A percentile compares a stretch with the other conserved stretches of the same genome.
These are phyloP conservation scores for Hirudo medicinalis DNA, from an alignment of 1,140 invertebrate species.

Conservation along the genomic window DNA sequence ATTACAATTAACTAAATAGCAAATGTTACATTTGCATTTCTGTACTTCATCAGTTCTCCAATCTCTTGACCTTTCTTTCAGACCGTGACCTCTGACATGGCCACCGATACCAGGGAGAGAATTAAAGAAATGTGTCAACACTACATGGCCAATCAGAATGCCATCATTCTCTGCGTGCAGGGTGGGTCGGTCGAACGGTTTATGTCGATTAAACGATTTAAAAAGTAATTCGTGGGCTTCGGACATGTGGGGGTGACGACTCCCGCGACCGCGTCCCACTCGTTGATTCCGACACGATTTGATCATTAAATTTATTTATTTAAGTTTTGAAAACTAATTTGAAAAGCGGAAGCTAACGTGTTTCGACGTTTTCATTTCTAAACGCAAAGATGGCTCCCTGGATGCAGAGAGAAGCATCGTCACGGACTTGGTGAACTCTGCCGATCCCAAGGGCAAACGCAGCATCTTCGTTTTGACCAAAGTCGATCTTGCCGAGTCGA, in stretches of 20 bases:
- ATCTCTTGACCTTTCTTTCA: conserved; percentile 36
- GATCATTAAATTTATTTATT: too few species aligned
- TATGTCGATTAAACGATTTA: neutral
- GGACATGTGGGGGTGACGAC: too few species aligned
- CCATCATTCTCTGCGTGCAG: conserved; percentile 96
- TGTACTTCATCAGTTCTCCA: too few species aligned
- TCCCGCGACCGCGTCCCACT: too few species aligned
- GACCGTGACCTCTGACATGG: conserved; percentile 76
- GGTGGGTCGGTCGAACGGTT: conserved; percentile 40
- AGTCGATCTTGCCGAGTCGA: conserved; percentile 81
- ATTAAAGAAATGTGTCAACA: conserved; percentile 64
- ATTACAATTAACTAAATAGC: too few species aligned
- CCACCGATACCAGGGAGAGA: conserved; percentile 78
- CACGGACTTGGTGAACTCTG: conserved; percentile 84
- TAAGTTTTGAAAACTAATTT: too few species aligned
- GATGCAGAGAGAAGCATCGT: conserved; percentile 98
- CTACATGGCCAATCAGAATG: conserved; percentile 98
- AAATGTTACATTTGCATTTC: too few species aligned
- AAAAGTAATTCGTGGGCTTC: neutral
- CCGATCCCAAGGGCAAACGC: conserved; percentile 84
- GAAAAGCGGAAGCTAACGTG: too few species aligned
- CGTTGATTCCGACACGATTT: too few species aligned
- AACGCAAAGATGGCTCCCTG: conserved; percentile 78
- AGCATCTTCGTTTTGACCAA: conserved; percentile 99
- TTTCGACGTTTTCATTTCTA: too few species aligned